Conservation (phyloP, 2,797 vertebrate genomes). For the Rousettus madagascariensis region DNA sequence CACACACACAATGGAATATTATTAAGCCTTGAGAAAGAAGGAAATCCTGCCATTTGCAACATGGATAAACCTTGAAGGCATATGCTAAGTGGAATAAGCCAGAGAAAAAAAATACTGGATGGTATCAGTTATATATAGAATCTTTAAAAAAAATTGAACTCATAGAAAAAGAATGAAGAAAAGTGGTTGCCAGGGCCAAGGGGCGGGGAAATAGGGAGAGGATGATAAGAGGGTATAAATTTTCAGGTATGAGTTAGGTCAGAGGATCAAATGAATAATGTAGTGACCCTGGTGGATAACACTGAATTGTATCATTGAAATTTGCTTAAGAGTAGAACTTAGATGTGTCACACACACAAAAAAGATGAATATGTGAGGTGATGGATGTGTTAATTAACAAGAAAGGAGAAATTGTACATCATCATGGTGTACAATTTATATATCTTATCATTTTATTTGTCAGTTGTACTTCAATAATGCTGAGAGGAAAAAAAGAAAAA, state of each 20-base stretch:
- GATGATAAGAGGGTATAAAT: background rate
- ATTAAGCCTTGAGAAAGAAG: background rate
- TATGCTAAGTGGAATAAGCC: background rate
- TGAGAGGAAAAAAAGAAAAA: background rate
- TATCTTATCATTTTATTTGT: background rate
- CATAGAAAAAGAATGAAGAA: background rate
- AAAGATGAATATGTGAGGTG: background rate
- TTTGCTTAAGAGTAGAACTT: background rate
- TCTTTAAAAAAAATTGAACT: background rate
- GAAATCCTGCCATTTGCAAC: background rate
- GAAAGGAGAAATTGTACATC: background rate
- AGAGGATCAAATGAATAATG: background rate
- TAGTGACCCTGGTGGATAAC: background rate
- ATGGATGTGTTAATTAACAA: background rate
- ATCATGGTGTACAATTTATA: background rate
- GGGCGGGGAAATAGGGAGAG: background rate
- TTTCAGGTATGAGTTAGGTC: background rate
- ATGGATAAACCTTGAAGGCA: background rate
- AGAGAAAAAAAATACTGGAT: background rate
- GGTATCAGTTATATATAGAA: background rate
- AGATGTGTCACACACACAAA: background rate
- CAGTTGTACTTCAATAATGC: background rate
- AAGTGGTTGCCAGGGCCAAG: background rate
- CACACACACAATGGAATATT: background rate
- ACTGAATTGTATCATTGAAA: background rate